phyloP scores from a whole-genome alignment of 2,797 vertebrate genomes.

The Falco biarmicus region DNA sequence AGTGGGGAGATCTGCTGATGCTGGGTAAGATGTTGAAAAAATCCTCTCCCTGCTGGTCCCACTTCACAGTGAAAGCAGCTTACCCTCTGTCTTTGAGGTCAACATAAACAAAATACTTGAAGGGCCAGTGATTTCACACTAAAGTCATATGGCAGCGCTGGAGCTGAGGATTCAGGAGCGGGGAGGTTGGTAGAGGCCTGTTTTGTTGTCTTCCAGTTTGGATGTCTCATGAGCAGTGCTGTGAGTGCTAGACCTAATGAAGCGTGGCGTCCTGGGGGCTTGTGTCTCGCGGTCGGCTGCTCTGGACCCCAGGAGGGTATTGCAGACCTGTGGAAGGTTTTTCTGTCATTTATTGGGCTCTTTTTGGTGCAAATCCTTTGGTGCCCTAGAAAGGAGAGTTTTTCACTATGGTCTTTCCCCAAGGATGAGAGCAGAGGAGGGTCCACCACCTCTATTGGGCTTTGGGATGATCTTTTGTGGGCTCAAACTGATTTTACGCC shows the following conservation, averaged over 20 bases:
- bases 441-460: neutral
- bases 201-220: neutral
- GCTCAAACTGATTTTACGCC: neutral
- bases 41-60: neutral
- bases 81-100: neutral
- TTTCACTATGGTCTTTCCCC: neutral
- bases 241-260: neutral
- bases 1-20: neutral
- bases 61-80: neutral
- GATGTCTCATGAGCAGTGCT: neutral
- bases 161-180: neutral
- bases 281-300: neutral
- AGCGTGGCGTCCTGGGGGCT: neutral
- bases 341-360: neutral
- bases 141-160: accelerated
- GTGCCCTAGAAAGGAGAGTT: neutral
- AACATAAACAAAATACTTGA: neutral
- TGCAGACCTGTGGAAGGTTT: neutral
- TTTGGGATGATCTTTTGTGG: neutral
- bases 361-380: neutral
- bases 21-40: neutral
- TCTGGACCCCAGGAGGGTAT: neutral
- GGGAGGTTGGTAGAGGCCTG: neutral
- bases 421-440: neutral
- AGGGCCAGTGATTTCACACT: neutral